Evolutionary conservation across 2,888 invertebrate genomes (phyloP).

Genomic region (Prionchulus punctatus): DNA sequence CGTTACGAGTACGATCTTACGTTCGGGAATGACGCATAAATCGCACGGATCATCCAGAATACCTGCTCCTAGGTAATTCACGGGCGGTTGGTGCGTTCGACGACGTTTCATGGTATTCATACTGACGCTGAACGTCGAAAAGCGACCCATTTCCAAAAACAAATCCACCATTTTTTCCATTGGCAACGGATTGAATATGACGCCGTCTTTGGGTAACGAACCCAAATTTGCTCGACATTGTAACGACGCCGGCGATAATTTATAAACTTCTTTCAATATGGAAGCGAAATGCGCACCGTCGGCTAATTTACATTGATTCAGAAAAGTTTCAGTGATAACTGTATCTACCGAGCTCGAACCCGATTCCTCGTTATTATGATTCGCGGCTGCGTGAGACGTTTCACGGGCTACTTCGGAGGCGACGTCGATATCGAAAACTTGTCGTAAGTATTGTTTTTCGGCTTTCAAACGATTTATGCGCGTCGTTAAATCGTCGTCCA

Average conservation of each 20-base stretch:
- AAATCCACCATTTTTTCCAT: constrained; percentile 8
- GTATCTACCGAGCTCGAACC: background rate
- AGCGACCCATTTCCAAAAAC: constrained; percentile 1
- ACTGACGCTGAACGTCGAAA: constrained; percentile 6
- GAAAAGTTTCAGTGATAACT: background rate
- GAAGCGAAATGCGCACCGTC: background rate
- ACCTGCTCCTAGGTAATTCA: constrained; percentile 11
- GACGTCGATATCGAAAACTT: constrained; percentile 7
- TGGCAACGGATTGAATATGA: constrained; percentile 8
- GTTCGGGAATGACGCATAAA: constrained; percentile 9
- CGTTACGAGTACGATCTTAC: constrained; percentile 7
- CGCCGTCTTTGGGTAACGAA: background rate
- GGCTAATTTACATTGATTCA: background rate
- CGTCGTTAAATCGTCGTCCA: constrained; percentile 6
- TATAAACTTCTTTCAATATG: background rate
- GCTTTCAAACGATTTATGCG: constrained; percentile 9
- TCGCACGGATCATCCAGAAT: constrained; percentile 11
- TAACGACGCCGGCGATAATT: background rate
- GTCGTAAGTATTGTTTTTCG: constrained; percentile 7
- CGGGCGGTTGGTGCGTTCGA: background rate
- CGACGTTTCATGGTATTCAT: background rate
- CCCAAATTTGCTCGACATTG: background rate
- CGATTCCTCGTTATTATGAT: background rate
- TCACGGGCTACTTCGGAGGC: no score
- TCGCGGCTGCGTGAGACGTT: no score